Conservation (phyloP, 2,113 vertebrate genomes). For the Patagioenas fasciata region DNA sequence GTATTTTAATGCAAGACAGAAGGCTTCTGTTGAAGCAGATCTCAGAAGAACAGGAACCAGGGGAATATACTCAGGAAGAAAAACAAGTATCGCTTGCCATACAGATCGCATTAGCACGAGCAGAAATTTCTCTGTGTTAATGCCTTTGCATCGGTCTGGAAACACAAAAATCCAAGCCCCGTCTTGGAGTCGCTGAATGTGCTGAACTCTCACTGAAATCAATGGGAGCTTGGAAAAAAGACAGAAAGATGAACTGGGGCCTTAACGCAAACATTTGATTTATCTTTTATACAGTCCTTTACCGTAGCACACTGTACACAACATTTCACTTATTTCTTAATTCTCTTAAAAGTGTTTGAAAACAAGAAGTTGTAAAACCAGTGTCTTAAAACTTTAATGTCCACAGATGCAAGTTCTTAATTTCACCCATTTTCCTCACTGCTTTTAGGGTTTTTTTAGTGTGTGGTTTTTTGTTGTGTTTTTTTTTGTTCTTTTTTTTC, state of each 20-base stretch:
- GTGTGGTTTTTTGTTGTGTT: too few species aligned
- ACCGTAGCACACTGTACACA: not conserved
- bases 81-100: not conserved
- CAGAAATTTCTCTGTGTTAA: not conserved
- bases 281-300: not conserved
- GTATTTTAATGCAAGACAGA: conserved; percentile 19
- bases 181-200: not conserved
- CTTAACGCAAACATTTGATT: not conserved
- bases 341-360: not conserved
- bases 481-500: not conserved
- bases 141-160: not conserved
- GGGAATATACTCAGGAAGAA: not conserved
- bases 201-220: not conserved
- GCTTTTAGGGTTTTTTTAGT: not conserved
- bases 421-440: not conserved
- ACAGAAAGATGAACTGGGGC: not conserved
- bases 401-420: not conserved
- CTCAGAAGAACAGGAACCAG: not conserved
- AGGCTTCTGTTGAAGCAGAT: not conserved
- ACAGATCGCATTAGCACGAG: not conserved
- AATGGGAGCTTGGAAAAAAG: not conserved
- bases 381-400: not conserved
- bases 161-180: not conserved
- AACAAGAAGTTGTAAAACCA: not conserved
- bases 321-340: not conserved